Evolutionary conservation across 2,888 invertebrate species (phyloP).

Genomic region (Tetranychus truncatus): DNA sequence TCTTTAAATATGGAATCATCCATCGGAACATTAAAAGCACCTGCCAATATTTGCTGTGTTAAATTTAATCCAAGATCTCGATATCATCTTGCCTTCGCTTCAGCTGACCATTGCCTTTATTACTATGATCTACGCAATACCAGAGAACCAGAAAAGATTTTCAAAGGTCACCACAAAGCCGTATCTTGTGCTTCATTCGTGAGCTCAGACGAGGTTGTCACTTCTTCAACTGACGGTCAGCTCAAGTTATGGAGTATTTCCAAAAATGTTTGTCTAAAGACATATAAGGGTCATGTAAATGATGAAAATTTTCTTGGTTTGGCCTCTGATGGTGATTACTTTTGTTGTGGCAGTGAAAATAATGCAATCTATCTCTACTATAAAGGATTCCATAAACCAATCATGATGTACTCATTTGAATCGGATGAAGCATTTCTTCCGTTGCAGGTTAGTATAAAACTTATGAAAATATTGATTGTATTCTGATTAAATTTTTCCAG

Average conservation of each 20-base stretch:
- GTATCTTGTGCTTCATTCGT: conserved; percentile 85
- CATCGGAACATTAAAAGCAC: conserved; percentile 69
- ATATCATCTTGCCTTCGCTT: conserved; percentile 76
- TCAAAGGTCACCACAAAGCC: conserved; percentile 76
- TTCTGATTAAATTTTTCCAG: conserved; percentile 33
- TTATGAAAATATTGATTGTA: background rate
- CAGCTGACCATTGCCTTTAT: conserved; percentile 91
- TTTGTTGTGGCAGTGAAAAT: conserved; percentile 86
- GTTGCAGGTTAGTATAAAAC: background rate
- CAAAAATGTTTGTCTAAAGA: conserved; percentile 53
- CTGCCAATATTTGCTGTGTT: conserved; percentile 91
- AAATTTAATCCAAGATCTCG: conserved; percentile 68
- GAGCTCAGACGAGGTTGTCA: conserved; percentile 63
- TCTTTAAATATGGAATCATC: conserved; percentile 67
- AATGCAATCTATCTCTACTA: conserved; percentile 82
- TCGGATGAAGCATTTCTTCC: conserved; percentile 41
- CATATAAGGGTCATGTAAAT: conserved; percentile 79
- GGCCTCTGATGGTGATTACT: conserved; percentile 73
- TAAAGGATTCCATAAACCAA: conserved; percentile 63
- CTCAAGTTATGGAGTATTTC: conserved; percentile 67
- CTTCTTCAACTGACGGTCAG: conserved; percentile 81
- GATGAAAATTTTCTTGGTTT: conserved; percentile 91
- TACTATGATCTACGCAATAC: conserved; percentile 78
- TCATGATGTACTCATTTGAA: conserved; percentile 71
- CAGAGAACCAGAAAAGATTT: conserved; percentile 56